Evolutionary conservation across 2,888 invertebrate species (phyloP).

Genomic region (Gandaritis pyraliata): DNA sequence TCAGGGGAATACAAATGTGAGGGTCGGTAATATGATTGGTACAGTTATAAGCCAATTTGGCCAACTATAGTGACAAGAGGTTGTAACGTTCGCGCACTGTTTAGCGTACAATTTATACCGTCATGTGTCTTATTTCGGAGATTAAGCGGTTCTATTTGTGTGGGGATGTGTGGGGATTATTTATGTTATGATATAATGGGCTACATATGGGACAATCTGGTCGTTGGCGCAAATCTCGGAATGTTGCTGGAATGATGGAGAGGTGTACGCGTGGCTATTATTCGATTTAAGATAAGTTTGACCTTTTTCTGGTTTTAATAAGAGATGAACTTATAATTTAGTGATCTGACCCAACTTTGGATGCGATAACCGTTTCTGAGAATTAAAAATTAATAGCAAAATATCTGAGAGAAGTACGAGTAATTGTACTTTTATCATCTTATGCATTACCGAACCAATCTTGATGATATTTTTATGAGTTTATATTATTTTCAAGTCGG

Average conservation of each 20-base stretch:
- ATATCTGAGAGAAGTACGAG: too few species aligned
- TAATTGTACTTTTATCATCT: too few species aligned
- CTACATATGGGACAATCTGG: constrained; percentile 32
- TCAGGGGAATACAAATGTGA: constrained; percentile 11
- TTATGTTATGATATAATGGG: constrained; percentile 47
- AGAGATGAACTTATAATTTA: too few species aligned
- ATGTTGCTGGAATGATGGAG: constrained; percentile 21
- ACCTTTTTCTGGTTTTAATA: neutral
- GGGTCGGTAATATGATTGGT: constrained; percentile 13
- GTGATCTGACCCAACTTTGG: too few species aligned
- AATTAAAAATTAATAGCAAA: too few species aligned
- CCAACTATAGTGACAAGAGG: constrained; percentile 55
- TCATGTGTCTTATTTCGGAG: constrained; percentile 59
- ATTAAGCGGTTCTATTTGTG: constrained; percentile 53
- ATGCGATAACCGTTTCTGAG: too few species aligned
- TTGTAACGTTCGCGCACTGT: constrained; percentile 53
- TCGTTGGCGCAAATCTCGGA: constrained; percentile 29
- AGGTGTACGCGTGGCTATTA: constrained; percentile 7
- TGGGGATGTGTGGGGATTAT: constrained; percentile 50
- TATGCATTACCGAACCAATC: too few species aligned
- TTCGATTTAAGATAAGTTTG: neutral
- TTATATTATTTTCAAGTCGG: too few species aligned
- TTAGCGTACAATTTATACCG: constrained; percentile 51
- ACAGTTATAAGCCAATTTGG: constrained; percentile 60
- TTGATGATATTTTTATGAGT: too few species aligned